Conservation (phyloP, 2,888 invertebrate species). For the Cheilosia pagana region DNA sequence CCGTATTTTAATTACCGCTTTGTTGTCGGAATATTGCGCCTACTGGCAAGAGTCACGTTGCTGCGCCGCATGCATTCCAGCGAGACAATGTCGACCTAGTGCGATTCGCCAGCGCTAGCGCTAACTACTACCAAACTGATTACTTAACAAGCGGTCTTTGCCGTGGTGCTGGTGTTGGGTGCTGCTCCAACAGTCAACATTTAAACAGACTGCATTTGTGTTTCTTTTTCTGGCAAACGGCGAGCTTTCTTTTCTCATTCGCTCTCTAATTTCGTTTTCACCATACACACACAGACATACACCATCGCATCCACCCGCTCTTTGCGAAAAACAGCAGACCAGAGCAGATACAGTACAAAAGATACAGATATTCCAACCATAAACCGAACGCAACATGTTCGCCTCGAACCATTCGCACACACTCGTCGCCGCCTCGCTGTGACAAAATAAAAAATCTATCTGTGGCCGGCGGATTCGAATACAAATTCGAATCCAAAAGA, state of each 20-base stretch:
- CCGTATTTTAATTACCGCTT: slow-evolving; percentile 20
- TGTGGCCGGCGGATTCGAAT: slow-evolving; percentile 44
- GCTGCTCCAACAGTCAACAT: too few relatives aligned
- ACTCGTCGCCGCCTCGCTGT: background rate
- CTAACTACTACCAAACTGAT: background rate
- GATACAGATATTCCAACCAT: too few relatives aligned
- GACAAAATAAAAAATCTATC: slow-evolving; percentile 8
- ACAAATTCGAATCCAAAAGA: slow-evolving; percentile 26
- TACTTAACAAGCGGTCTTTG: background rate
- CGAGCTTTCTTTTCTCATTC: slow-evolving; percentile 25
- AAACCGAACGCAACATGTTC: slow-evolving; percentile 33
- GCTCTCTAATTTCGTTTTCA: background rate
- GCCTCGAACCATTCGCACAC: slow-evolving; percentile 29
- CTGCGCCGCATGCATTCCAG: slow-evolving; percentile 40
- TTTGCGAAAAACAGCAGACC: too few relatives aligned
- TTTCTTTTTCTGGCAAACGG: background rate
- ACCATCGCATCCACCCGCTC: background rate
- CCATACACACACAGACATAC: too few relatives aligned
- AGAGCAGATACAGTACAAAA: too few relatives aligned
- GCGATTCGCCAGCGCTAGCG: background rate
- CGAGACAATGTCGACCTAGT: slow-evolving; percentile 12
- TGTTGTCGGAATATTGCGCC: slow-evolving; percentile 8
- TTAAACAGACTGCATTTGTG: too few relatives aligned
- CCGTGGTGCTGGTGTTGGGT: background rate
- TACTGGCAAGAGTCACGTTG: slow-evolving; percentile 48